Evolutionary conservation across 2,113 vertebrate genomes (phyloP).

Genomic region (Antennarius striatus): DNA sequence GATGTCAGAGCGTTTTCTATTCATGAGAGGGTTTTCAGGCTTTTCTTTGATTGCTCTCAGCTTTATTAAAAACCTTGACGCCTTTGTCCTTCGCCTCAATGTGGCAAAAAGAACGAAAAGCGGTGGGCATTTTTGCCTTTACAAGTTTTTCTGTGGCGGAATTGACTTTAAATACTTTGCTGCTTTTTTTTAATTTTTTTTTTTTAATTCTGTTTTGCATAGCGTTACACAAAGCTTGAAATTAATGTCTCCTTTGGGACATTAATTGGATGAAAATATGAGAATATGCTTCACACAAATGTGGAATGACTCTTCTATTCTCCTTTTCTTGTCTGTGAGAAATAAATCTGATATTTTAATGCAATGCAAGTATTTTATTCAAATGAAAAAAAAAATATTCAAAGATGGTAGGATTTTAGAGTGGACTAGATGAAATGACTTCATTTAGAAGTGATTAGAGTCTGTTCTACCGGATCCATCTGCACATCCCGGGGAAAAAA

Average conservation of each 20-base stretch:
- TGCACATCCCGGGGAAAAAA: too few species aligned
- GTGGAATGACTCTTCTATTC: constrained; percentile 5
- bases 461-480: too few species aligned
- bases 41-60: constrained; percentile 3
- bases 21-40: not conserved
- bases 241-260: constrained; percentile 32
- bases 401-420: not conserved
- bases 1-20: constrained; percentile 13
- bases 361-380: not conserved
- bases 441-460: not conserved
- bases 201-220: not conserved
- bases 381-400: not conserved
- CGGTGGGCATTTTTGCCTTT: constrained; percentile 23
- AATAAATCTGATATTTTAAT: constrained; percentile 11
- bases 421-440: not conserved
- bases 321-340: not conserved
- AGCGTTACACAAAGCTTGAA: constrained; percentile 17
- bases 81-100: constrained; percentile 6
- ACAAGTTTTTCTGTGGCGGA: constrained; percentile 11
- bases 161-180: constrained; percentile 12
- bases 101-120: constrained; percentile 5
- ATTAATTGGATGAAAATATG: constrained; percentile 45
- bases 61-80: constrained; percentile 49
- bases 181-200: constrained; percentile 15
- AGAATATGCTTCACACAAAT: constrained; percentile 10